Percentiles rank a stretch among this genome's conserved stretches.
Evolutionary conservation across 2,888 invertebrate species (phyloP).

Genomic region (Drosophila antonietae): DNA sequence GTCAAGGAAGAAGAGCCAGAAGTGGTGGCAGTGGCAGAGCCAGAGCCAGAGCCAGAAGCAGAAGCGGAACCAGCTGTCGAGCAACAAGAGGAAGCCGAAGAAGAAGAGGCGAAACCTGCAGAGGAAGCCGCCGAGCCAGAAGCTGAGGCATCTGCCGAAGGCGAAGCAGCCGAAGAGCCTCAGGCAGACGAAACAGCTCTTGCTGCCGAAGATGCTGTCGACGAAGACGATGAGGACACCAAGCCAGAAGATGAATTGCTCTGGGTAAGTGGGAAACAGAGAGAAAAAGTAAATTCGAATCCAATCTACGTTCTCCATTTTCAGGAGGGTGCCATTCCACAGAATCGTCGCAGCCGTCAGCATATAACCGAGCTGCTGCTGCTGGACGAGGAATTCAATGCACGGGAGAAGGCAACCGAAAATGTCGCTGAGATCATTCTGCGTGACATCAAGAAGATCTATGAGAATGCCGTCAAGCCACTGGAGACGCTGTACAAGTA

Average conservation of each 20-base stretch:
- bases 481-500: conserved; percentile 96
- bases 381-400: conserved; percentile 90
- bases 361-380: conserved; percentile 92
- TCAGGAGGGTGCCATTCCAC: conserved; percentile 90
- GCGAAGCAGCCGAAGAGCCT: conserved; percentile 72
- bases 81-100: conserved; percentile 35
- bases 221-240: conserved; percentile 84
- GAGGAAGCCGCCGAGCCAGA: conserved; percentile 39
- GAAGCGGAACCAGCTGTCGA: conserved; percentile 2
- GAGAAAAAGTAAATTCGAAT: not conserved
- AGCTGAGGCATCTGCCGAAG: conserved; percentile 65
- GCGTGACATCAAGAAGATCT: conserved; percentile 93
- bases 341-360: conserved; percentile 91
- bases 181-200: conserved; percentile 46
- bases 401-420: conserved; percentile 89
- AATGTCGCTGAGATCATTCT: conserved; percentile 91
- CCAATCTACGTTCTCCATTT: not conserved
- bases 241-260: conserved; percentile 88
- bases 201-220: conserved; percentile 40
- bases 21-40: not conserved
- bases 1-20: conserved; percentile 14
- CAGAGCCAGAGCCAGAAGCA: conserved; percentile 1
- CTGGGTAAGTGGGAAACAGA: conserved; percentile 84
- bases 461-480: conserved; percentile 95
- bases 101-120: conserved; percentile 61